These are phyloP conservation scores for Campoletis raptor DNA, from an alignment of 2,888 invertebrate species.

Conservation along the genomic window DNA sequence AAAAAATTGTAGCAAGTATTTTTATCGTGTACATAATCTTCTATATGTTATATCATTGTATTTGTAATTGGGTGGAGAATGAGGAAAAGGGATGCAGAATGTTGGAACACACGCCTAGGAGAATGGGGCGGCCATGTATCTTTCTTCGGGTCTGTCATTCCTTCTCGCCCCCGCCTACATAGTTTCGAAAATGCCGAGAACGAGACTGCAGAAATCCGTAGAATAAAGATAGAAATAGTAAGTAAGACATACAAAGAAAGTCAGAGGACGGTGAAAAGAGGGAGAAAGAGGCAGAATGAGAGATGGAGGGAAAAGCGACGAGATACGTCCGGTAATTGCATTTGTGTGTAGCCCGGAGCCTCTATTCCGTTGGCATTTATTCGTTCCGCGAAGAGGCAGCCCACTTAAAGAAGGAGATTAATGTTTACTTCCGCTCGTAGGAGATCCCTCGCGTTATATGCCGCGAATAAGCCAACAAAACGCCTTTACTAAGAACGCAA, in stretches of 20 bases:
- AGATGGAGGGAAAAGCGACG: conserved; percentile 50
- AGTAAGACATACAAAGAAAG: conserved; percentile 38
- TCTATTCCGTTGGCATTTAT: conserved; percentile 81
- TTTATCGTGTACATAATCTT: background rate
- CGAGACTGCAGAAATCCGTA: conserved; percentile 57
- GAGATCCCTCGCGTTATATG: conserved; percentile 66
- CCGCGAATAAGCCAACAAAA: conserved; percentile 74
- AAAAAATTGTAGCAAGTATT: background rate
- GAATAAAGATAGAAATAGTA: conserved; percentile 13
- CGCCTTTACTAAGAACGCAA: conserved; percentile 46
- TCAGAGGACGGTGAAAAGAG: conserved; percentile 19
- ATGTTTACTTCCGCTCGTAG: conserved; percentile 79
- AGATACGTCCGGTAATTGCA: conserved; percentile 79
- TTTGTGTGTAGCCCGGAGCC: conserved; percentile 80
- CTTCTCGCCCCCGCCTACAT: conserved; percentile 50
- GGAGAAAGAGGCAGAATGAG: conserved; percentile 31
- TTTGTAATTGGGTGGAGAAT: background rate
- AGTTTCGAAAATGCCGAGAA: conserved; percentile 45
- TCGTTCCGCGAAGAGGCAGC: conserved; percentile 80
- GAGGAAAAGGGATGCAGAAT: background rate
- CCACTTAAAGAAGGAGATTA: conserved; percentile 79
- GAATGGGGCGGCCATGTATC: conserved; percentile 66
- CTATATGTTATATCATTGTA: background rate
- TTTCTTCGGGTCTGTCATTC: conserved; percentile 60
- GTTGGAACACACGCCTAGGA: conserved; percentile 49